Base-by-base conservation (phyloP, 2,113 vertebrate species). In the Cisticola juncidis region DNA sequence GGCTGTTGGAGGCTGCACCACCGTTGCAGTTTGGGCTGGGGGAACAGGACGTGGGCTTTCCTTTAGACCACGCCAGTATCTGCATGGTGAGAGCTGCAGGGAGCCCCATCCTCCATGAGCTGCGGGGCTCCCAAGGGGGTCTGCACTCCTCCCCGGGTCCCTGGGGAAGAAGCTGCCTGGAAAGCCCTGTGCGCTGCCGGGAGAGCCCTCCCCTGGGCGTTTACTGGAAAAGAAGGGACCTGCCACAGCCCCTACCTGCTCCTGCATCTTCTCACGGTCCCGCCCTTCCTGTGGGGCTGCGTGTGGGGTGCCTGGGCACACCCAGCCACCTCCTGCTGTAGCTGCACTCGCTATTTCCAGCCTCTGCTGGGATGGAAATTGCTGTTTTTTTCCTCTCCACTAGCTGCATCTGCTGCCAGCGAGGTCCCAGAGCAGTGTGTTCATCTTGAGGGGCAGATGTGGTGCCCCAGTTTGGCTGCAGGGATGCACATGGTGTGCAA, bases 401-500 rank as follows among this genome's bases (percentile, higher is more conserved):
- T 0, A 1, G 24, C 40, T 5, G 14, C 16, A 5, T 16, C 25
- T 18, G 47, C 84, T 18, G 20, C 12, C 36, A 8, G 33, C 2
- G 5, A 4, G 45, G 42, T 28, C 24, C 40, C 0, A 1, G 16
- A 28, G 70, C 8, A 26, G 47, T 0, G 12, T 3, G 57, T 4
- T 6, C 2, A 6, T 9, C 15, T 4, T 4, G 29, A 25, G n/a
- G 45, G 5, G 24, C 40, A 10, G 11, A 0, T 0, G 5, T 0
- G 12, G 44, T 29, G 58, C 14, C 2, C 14, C 4, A 3, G 12
- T 4, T 1, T 1, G 61, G n/a, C 15, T 1, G 40, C 4, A 0
- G 81, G 69, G 65, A 26, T 14, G 77, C 44, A 0, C 25, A 0
- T 0, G 1, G 5, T 0, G 4, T 25, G 77, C 36, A 3, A 1